These are phyloP conservation scores for Nematostella vectensis DNA, from an alignment of 92 coral and sea anemone species.

Conservation along the genomic window DNA sequence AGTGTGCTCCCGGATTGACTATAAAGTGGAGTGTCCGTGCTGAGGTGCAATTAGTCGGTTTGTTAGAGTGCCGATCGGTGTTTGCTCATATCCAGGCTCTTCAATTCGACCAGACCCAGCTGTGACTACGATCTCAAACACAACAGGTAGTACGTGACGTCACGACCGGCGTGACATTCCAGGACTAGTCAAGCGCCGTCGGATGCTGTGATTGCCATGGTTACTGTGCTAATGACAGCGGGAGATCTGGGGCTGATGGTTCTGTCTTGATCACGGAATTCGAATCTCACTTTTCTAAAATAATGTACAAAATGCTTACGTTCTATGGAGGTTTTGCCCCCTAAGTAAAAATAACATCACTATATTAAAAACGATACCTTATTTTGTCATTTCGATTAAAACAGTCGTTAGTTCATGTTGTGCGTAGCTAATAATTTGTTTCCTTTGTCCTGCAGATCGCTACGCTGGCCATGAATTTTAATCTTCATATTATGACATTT, in stretches of 20 bases:
- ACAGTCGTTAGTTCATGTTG: no score
- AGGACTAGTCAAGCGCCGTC: conserved; percentile 61
- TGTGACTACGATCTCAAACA: conserved; percentile 4
- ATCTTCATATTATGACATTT: no score
- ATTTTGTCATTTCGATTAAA: no score
- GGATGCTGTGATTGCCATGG: conserved; percentile 57
- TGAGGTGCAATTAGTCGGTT: conserved; percentile 45
- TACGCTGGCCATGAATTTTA: no score
- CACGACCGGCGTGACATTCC: conserved; percentile 93
- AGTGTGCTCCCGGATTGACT: conserved; percentile 1
- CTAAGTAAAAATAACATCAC: no score
- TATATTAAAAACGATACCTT: no score
- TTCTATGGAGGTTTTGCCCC: no score
- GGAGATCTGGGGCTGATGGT: conserved; percentile 42
- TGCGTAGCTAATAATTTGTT: no score
- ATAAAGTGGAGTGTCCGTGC: conserved; percentile 24
- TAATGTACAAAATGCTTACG: conserved; percentile 9
- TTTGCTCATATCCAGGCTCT: conserved; percentile 40
- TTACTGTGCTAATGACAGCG: conserved; percentile 23
- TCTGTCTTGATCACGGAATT: no score
- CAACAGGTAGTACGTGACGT: conserved; percentile 97
- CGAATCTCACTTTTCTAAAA: conserved; percentile 9
- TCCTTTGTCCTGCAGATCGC: no score
- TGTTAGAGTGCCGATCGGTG: neutral
- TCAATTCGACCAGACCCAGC: conserved; percentile 75